phyloP scores from a whole-genome alignment of 2,888 invertebrate genomes.

The Poecilus cupreus region DNA sequence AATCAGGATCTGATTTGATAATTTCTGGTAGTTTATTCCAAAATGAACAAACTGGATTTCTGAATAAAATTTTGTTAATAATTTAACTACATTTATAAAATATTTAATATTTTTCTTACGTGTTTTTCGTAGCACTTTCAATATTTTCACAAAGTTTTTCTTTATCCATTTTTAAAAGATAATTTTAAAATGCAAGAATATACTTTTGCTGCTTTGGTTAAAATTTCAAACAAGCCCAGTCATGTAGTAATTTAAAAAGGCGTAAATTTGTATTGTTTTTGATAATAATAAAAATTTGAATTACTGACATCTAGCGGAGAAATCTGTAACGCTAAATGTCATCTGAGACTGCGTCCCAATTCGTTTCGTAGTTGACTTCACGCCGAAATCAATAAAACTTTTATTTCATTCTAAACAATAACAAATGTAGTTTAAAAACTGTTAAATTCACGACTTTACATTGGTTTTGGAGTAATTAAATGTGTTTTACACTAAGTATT shows the following conservation, averaged over 20 bases:
- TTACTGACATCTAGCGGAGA: neutral
- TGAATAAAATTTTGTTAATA: no score
- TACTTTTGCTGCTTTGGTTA: neutral
- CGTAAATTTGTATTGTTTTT: neutral
- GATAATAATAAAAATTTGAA: neutral
- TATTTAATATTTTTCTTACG: neutral
- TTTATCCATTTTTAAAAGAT: neutral
- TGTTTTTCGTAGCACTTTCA: neutral
- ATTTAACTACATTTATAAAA: neutral
- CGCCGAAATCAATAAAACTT: no score
- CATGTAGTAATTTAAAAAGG: neutral
- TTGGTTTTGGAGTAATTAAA: neutral
- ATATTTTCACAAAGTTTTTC: neutral
- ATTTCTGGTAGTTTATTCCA: conserved; percentile 43
- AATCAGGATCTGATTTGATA: conserved; percentile 28
- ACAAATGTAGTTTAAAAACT: no score
- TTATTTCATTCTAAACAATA: no score
- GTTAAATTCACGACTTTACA: no score
- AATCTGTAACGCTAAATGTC: conserved; percentile 18
- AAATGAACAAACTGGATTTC: conserved; percentile 22
- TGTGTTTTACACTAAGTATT: neutral
- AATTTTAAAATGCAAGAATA: neutral
- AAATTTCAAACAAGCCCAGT: neutral
- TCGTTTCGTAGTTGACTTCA: neutral
- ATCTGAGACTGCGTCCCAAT: conserved; percentile 17